Evolutionary conservation across 2,888 invertebrate genomes (phyloP), one percentile per base, ranked within the genome.

Genomic region (Syrista parreyssii): DNA sequence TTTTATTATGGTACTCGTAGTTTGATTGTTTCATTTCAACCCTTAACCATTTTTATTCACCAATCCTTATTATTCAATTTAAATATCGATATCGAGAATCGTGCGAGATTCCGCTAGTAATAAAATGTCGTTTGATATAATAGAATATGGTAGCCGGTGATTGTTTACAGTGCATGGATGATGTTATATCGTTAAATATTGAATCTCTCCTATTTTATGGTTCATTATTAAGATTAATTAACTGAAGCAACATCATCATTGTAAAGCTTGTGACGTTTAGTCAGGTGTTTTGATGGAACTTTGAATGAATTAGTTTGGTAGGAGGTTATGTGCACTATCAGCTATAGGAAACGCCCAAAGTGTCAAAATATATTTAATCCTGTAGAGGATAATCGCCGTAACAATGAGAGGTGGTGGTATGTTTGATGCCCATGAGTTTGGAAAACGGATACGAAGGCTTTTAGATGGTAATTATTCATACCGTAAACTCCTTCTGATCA

Each of bases 401-500:
- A 68, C 31, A 68, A 86, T 86, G 86, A 84, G 87, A 78, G 80
- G 82, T 32, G 86, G 88, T n/a, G 88, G 88, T 12, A 88, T 89
- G 86, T 85, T 87, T 34, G 89, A 90, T 76, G 82, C 84, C 31
- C 86, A 88, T 55, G 90, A 90, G 76, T 85, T 91, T 77, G 85
- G 87, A 15, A 90, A 89, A 80, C 85, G 90, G 15, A 79, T 91
- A 31, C 84, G 89, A 73, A 86, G 90, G 30, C 78, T 88, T 12
- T 68, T 89, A 12, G 90, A 90, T 73, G 85, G 86, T 12, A 90
- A 90, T 85, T 90, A 88, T 73, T 90, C 90, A 3, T 90, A 86
- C 80, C 85, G 89, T 23, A 90, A 89, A 80, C 85, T 91, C 68
- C 82, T 90, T 3, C 31, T 91, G 30, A 55, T 90, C 4, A 68